A percentile compares a stretch with the other conserved stretches of the same genome.
phyloP scores from a whole-genome alignment of 2,888 invertebrate genomes.

The Nasonovia ribisnigri region DNA sequence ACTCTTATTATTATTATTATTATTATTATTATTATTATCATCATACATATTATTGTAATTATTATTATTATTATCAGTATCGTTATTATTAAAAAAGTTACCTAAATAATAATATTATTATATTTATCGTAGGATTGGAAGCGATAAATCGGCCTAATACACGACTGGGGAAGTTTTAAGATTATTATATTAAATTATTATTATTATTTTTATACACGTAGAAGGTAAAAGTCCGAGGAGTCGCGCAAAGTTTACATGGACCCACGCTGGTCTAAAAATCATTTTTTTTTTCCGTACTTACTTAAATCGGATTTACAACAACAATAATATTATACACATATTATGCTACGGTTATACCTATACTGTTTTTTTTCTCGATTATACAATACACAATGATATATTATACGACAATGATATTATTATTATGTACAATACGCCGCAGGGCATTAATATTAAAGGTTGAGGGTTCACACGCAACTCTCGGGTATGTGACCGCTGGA shows the following conservation, averaged over 20 bases:
- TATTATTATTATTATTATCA: background rate
- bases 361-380: background rate
- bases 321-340: background rate
- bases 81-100: background rate
- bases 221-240: background rate
- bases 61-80: background rate
- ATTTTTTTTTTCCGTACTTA: background rate
- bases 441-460: no score
- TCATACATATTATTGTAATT: background rate
- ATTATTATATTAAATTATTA: background rate
- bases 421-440: background rate
- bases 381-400: background rate
- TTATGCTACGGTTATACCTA: background rate
- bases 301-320: background rate
- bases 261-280: background rate
- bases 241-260: background rate
- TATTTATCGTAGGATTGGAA: conserved; percentile 1
- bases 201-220: background rate
- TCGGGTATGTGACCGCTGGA: conserved; percentile 83
- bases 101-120: background rate
- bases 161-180: background rate
- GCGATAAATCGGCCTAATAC: background rate
- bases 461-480: conserved; percentile 79
- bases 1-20: background rate
- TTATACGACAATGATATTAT: background rate